phyloP scores from a whole-genome alignment of 2,888 invertebrate genomes.

The Latheticus oryzae region DNA sequence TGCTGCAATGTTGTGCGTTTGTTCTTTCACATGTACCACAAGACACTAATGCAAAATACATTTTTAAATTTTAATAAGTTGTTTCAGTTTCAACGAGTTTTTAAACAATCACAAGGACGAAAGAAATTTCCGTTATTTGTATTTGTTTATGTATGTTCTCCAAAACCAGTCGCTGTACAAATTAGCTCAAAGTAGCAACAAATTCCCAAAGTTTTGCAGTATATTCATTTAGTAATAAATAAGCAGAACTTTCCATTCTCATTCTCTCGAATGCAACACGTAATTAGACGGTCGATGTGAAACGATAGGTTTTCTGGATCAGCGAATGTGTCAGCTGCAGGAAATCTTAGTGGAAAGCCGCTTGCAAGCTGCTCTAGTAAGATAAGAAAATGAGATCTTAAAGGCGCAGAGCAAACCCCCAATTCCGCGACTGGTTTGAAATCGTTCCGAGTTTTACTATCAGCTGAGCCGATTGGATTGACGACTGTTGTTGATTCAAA shows the following conservation, averaged over 20 bases:
- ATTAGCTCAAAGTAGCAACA: too few species aligned
- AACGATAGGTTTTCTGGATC: constrained; percentile 46
- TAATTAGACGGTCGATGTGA: constrained; percentile 32
- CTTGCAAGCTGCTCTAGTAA: constrained; percentile 42
- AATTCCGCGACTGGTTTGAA: constrained; percentile 21
- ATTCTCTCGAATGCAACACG: constrained; percentile 29
- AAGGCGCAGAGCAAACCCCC: constrained; percentile 29
- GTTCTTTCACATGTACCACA: too few species aligned
- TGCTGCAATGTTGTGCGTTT: too few species aligned
- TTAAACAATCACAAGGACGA: too few species aligned
- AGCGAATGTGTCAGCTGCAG: constrained; percentile 50
- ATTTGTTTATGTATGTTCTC: too few species aligned
- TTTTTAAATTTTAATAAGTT: too few species aligned
- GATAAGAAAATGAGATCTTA: constrained; percentile 42
- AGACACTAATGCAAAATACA: too few species aligned
- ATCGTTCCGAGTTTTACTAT: constrained; percentile 28
- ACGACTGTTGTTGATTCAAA: constrained; percentile 27
- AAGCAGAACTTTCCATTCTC: neutral
- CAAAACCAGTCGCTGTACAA: too few species aligned
- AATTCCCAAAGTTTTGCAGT: too few species aligned
- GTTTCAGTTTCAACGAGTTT: too few species aligned
- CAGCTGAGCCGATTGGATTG: constrained; percentile 32
- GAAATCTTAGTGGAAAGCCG: constrained; percentile 45
- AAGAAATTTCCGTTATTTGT: too few species aligned
- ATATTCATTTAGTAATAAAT: too few species aligned